Conservation (phyloP, 2,888 invertebrate species). For the Argynnis bischoffii region DNA sequence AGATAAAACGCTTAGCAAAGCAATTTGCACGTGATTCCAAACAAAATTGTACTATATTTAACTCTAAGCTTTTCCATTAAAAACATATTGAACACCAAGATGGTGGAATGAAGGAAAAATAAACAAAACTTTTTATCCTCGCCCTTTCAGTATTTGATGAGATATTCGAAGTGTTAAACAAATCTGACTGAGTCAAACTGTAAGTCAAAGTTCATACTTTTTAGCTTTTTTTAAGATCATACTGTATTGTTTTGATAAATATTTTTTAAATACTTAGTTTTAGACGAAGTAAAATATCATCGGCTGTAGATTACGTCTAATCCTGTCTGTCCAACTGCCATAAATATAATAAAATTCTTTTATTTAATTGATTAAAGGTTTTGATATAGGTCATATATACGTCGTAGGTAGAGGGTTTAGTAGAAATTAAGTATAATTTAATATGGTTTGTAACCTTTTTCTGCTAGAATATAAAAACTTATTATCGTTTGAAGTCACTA, state of each 20-base stretch:
- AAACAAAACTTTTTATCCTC: slow-evolving; percentile 7
- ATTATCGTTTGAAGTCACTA: too few relatives aligned
- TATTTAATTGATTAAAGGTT: too few relatives aligned
- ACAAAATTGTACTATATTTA: slow-evolving; percentile 14
- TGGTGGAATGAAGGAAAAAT: slow-evolving; percentile 9
- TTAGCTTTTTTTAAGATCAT: background rate
- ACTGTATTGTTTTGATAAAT: background rate
- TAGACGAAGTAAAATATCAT: too few relatives aligned
- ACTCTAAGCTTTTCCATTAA: slow-evolving; percentile 12
- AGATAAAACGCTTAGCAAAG: background rate
- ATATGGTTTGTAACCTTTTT: too few relatives aligned
- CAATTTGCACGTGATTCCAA: slow-evolving; percentile 3
- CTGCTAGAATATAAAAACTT: too few relatives aligned
- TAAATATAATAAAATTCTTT: too few relatives aligned
- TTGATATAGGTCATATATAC: too few relatives aligned
- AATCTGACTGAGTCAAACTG: background rate
- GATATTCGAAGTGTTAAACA: slow-evolving; percentile 8
- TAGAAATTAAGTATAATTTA: too few relatives aligned
- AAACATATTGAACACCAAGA: slow-evolving; percentile 3
- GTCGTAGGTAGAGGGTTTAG: too few relatives aligned
- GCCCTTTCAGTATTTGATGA: background rate
- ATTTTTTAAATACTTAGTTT: too few relatives aligned
- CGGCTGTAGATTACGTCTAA: too few relatives aligned
- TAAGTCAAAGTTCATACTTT: background rate
- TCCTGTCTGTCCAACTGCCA: too few relatives aligned